Percentiles rank a stretch among this genome's conserved stretches.
phyloP scores from a whole-genome alignment of 2,888 invertebrate species.

The Eumacrocentrus americanus region DNA sequence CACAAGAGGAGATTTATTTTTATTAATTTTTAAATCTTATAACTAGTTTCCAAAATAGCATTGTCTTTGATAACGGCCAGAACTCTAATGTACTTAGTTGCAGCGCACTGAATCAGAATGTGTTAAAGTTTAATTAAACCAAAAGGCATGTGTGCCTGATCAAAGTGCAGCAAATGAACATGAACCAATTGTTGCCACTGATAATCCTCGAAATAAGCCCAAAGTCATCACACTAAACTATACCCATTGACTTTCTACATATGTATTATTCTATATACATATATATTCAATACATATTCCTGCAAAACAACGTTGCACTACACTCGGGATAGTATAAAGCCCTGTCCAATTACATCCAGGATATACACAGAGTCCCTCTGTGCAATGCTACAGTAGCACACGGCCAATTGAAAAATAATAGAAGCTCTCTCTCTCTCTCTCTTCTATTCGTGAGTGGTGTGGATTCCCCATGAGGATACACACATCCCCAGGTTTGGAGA shows the following conservation, averaged over 20 bases:
- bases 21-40: no score
- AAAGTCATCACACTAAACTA: neutral
- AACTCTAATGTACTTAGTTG: no score
- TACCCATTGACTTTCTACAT: no score
- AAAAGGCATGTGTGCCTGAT: neutral
- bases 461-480: constrained; percentile 39
- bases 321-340: constrained; percentile 41
- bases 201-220: neutral
- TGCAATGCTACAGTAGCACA: constrained; percentile 41
- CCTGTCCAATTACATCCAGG: constrained; percentile 57
- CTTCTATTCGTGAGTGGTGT: constrained; percentile 35
- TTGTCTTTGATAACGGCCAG: no score
- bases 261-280: no score
- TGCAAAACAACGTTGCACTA: neutral
- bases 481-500: neutral
- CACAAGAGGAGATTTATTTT: no score
- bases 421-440: constrained; percentile 44
- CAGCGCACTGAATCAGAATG: constrained; percentile 25
- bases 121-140: constrained; percentile 52
- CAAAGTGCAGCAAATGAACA: neutral
- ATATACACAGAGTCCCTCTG: constrained; percentile 49
- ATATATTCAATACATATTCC: no score
- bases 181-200: constrained; percentile 1
- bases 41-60: neutral
- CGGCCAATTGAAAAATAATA: constrained; percentile 60